phyloP scores from a whole-genome alignment of 2,888 invertebrate genomes.

The Macrophya annulata region DNA sequence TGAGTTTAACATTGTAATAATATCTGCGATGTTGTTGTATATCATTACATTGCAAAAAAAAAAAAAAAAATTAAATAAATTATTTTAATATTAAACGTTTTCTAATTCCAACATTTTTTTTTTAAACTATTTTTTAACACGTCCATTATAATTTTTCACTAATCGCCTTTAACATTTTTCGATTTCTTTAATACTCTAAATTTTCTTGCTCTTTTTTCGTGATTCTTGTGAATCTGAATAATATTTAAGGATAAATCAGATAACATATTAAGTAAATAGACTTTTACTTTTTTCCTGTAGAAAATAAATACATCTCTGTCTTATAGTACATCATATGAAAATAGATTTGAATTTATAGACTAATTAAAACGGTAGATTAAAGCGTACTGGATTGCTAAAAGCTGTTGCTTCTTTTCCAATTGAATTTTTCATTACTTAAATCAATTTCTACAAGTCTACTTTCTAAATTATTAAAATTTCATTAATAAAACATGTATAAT shows the following conservation, averaged over 20 bases:
- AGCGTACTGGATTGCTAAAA: too few relatives aligned
- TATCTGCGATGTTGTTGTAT: constrained; percentile 73
- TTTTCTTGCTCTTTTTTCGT: too few relatives aligned
- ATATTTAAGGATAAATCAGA: background rate
- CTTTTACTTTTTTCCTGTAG: background rate
- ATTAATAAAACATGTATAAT: background rate
- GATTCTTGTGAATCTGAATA: too few relatives aligned
- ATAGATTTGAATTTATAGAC: constrained; percentile 6
- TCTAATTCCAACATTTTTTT: background rate
- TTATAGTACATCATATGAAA: background rate
- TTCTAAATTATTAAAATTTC: background rate
- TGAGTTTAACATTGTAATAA: constrained; percentile 37
- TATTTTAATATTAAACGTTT: constrained; percentile 38
- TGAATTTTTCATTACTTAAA: background rate
- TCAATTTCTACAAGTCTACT: background rate
- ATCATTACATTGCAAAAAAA: constrained; percentile 61
- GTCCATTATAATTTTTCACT: background rate
- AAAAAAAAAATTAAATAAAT: constrained; percentile 34
- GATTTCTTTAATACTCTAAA: background rate
- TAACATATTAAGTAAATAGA: background rate
- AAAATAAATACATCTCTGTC: constrained; percentile 15
- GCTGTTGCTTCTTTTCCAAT: background rate
- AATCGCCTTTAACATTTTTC: background rate
- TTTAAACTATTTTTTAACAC: background rate
- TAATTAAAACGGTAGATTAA: background rate